Conservation (phyloP, 2,797 vertebrate species). For the Sebastiscus tertius region DNA sequence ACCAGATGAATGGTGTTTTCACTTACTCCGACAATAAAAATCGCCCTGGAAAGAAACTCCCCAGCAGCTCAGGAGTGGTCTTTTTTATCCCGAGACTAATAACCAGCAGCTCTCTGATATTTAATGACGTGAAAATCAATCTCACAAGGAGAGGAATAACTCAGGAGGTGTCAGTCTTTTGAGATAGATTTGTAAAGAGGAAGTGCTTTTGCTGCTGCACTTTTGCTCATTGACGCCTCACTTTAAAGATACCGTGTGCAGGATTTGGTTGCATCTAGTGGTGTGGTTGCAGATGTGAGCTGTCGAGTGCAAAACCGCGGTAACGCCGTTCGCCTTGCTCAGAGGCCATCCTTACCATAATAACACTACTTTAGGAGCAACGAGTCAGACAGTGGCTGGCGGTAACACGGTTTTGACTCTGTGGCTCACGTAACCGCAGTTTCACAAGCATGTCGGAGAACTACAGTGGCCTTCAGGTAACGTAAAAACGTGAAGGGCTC, state of each 20-base stretch:
- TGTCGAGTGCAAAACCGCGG: too few species aligned
- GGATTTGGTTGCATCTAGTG: too few species aligned
- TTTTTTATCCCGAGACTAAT: slow-evolving; percentile 16
- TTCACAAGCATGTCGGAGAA: too few species aligned
- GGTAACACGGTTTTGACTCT: too few species aligned
- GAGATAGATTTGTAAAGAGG: background rate
- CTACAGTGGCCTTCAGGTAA: too few species aligned
- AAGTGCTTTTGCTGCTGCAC: background rate
- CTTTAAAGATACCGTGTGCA: background rate
- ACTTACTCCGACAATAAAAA: slow-evolving; percentile 64
- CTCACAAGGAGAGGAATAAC: background rate
- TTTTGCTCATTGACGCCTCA: background rate
- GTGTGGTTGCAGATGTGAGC: too few species aligned
- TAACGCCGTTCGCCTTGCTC: too few species aligned
- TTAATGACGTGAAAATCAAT: background rate
- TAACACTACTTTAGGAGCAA: too few species aligned
- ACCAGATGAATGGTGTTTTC: slow-evolving; percentile 75
- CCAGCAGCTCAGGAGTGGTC: slow-evolving; percentile 31
- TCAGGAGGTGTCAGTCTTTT: background rate
- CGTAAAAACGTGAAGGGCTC: too few species aligned
- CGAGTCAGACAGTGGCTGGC: too few species aligned
- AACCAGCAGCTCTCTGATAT: slow-evolving; percentile 20
- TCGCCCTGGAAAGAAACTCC: slow-evolving; percentile 45
- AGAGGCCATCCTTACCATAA: too few species aligned
- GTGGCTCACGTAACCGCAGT: too few species aligned